These are phyloP conservation scores for Cryptoprocta ferox DNA, from an alignment of 2,797 vertebrate species.

Conservation along the genomic window DNA sequence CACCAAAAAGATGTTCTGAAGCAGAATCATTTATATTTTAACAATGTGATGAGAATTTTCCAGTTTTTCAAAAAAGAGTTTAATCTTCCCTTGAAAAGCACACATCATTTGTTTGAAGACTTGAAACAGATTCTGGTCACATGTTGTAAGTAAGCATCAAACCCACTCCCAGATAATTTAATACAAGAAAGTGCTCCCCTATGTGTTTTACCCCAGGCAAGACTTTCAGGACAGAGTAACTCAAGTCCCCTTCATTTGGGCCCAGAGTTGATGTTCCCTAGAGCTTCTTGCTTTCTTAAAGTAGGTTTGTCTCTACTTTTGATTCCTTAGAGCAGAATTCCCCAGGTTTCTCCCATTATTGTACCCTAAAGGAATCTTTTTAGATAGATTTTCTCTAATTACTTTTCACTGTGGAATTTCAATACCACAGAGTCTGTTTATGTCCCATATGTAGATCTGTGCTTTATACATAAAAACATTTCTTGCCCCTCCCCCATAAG, in stretches of 20 bases:
- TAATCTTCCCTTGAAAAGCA: slow-evolving; percentile 52
- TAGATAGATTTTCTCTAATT: not conserved
- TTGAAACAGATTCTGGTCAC: slow-evolving; percentile 28
- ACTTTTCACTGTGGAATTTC: not conserved
- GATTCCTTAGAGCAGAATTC: not conserved
- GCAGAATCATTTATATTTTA: not conserved
- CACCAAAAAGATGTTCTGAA: slow-evolving; percentile 8
- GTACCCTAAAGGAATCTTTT: not conserved
- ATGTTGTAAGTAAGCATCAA: not conserved
- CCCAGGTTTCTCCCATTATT: not conserved
- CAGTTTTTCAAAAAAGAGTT: slow-evolving; percentile 31
- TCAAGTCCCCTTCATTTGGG: not conserved
- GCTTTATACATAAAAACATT: not conserved
- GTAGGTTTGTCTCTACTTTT: not conserved
- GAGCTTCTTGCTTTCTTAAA: not conserved
- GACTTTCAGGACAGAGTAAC: not conserved
- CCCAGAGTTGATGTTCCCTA: not conserved
- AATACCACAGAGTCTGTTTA: not conserved
- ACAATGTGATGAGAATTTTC: slow-evolving; percentile 13
- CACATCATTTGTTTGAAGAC: slow-evolving; percentile 21
- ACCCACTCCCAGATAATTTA: not conserved
- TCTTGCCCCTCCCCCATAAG: not conserved
- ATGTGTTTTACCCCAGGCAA: not conserved
- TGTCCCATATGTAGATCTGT: not conserved
- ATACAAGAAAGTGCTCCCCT: not conserved